phyloP scores from a whole-genome alignment of 2,113 vertebrate species.

The Neogobius melanostomus region DNA sequence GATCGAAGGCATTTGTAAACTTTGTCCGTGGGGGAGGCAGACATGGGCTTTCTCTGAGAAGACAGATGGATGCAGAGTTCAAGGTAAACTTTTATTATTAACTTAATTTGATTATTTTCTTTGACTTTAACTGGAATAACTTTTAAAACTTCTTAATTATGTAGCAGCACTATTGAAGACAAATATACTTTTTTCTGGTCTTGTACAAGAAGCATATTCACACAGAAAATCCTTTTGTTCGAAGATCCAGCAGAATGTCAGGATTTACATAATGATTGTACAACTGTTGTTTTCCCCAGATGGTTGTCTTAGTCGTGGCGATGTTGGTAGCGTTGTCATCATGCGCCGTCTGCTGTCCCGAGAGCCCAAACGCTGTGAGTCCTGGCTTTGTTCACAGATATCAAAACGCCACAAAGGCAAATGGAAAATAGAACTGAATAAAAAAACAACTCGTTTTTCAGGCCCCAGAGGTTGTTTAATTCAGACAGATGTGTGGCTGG shows the following conservation, averaged over 20 bases:
- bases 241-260: conserved; percentile 12
- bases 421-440: conserved; percentile 25
- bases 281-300: conserved; percentile 42
- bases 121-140: neutral
- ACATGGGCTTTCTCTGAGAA: neutral
- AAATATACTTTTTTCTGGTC: neutral
- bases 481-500: conserved; percentile 22
- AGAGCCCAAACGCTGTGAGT: conserved; percentile 42
- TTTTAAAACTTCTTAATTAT: neutral
- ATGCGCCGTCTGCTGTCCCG: conserved; percentile 25
- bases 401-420: conserved; percentile 19
- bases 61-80: neutral
- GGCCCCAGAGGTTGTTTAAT: conserved; percentile 42
- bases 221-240: conserved; percentile 5
- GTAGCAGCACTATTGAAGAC: neutral
- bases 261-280: conserved; percentile 36
- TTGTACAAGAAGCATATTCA: neutral
- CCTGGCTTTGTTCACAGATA: conserved; percentile 21
- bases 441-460: conserved; percentile 12
- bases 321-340: conserved; percentile 40
- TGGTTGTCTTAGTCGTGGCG: conserved; percentile 38
- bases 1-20: neutral
- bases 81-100: conserved; percentile 13
- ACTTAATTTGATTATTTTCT: neutral
- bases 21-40: neutral